phyloP scores from a whole-genome alignment of 2,113 vertebrate species.

The Sturnus vulgaris region DNA sequence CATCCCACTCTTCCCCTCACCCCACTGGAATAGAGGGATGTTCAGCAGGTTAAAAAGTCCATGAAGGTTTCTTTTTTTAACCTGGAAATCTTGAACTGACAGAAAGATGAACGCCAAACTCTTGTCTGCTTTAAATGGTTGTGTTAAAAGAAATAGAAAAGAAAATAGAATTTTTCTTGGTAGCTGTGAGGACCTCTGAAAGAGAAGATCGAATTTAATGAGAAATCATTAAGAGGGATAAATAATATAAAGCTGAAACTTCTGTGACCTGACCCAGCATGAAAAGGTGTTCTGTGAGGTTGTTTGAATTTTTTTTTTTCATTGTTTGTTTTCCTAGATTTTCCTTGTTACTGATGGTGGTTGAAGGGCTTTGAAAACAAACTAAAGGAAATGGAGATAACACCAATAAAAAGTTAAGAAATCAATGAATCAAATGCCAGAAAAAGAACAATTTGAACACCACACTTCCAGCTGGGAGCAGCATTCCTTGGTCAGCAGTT shows the following conservation, averaged over 20 bases:
- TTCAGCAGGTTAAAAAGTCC: not conserved
- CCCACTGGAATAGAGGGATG: not conserved
- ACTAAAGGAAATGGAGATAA: not conserved
- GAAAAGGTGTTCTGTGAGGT: not conserved
- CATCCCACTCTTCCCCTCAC: not conserved
- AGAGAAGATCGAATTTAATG: not conserved
- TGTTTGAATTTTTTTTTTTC: not conserved
- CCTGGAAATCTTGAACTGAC: not conserved
- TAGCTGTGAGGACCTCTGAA: not conserved
- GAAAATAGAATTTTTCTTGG: not conserved
- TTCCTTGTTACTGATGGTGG: not conserved
- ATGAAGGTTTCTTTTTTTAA: not conserved
- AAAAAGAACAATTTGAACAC: not conserved
- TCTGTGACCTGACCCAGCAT: not conserved
- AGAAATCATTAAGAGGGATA: not conserved
- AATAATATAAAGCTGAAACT: not conserved
- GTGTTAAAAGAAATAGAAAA: not conserved
- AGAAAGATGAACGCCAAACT: not conserved
- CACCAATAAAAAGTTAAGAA: not conserved
- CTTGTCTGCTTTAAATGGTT: not conserved
- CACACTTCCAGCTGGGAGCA: not conserved
- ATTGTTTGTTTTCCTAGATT: not conserved
- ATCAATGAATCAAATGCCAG: not conserved
- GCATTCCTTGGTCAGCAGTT: not conserved
- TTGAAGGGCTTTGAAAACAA: not conserved